Evolutionary conservation across 2,113 vertebrate genomes (phyloP).

Genomic region (Mustela lutreola): DNA sequence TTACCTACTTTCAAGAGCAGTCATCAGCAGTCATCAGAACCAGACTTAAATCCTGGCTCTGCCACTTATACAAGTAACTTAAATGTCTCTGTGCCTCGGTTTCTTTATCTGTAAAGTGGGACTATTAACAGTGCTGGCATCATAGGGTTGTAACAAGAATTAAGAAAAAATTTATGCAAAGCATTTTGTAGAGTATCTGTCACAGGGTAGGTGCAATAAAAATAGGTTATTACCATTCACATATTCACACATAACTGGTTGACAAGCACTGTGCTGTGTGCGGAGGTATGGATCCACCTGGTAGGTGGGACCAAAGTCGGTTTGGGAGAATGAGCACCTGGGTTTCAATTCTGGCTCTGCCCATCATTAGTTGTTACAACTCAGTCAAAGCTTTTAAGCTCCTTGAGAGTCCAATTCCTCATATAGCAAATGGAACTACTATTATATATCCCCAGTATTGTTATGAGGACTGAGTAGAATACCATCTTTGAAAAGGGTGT

Average conservation of each 20-base stretch:
- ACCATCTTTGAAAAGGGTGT: not conserved
- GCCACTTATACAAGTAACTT: not conserved
- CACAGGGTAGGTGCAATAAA: not conserved
- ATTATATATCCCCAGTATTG: not conserved
- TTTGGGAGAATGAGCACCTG: not conserved
- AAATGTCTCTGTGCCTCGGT: not conserved
- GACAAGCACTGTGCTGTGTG: not conserved
- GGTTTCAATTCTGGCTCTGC: constrained; percentile 11
- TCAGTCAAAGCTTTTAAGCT: not conserved
- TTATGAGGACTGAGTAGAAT: not conserved
- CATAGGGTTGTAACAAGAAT: not conserved
- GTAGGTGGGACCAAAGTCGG: too few species aligned
- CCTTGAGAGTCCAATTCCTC: not conserved
- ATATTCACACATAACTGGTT: not conserved
- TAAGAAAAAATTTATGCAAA: not conserved
- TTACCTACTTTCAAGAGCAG: not conserved
- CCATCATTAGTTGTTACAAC: not conserved
- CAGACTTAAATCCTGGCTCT: not conserved
- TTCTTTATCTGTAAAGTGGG: constrained; percentile 11
- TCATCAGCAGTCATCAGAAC: not conserved
- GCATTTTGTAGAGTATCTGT: not conserved
- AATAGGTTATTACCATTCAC: not conserved
- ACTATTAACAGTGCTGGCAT: not conserved
- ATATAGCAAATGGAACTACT: not conserved
- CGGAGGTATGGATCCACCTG: too few species aligned